phyloP scores from a whole-genome alignment of 2,797 vertebrate species.

The Lophotriccus pileatus region DNA sequence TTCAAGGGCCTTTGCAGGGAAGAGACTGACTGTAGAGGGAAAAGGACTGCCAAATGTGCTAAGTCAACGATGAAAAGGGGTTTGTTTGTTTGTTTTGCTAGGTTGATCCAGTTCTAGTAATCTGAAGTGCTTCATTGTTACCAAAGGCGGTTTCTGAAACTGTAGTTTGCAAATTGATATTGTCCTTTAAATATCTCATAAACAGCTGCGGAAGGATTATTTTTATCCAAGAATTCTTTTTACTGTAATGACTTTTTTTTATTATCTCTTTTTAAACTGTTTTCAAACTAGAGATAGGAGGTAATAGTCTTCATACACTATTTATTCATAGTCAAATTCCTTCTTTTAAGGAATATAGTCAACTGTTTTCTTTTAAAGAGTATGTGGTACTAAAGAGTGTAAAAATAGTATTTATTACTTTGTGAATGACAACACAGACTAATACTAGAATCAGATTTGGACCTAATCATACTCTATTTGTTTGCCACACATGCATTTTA shows the following conservation, averaged over 20 bases:
- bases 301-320: neutral
- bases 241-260: neutral
- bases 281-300: neutral
- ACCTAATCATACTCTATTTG: neutral
- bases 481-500: neutral
- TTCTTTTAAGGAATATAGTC: neutral
- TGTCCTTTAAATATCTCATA: neutral
- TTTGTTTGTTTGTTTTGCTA: conserved; percentile 6
- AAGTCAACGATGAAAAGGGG: neutral
- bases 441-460: neutral
- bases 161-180: neutral
- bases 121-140: neutral
- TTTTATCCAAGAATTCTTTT: neutral
- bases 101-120: neutral
- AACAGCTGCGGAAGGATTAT: neutral
- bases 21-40: neutral
- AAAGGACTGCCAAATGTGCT: neutral
- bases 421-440: neutral
- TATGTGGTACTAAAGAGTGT: neutral
- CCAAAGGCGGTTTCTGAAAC: neutral
- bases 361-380: neutral
- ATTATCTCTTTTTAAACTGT: neutral
- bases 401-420: neutral
- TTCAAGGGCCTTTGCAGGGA: neutral
- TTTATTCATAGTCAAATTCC: neutral